phyloP scores from a whole-genome alignment of 2,888 invertebrate species.

The Drosophila pegasa region DNA sequence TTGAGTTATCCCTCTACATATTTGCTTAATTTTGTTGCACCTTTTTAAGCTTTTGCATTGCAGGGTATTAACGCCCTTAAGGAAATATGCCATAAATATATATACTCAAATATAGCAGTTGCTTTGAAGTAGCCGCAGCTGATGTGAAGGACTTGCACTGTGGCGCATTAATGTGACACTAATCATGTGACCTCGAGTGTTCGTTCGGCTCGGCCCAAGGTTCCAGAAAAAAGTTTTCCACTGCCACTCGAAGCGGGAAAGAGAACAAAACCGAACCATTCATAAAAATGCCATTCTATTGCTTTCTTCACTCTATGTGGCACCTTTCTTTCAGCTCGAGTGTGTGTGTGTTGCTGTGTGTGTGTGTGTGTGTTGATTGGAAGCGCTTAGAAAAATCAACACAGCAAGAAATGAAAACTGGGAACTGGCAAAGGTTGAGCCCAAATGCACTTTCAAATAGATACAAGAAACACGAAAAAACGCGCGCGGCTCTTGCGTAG shows the following conservation, averaged over 20 bases:
- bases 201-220: conserved; percentile 54
- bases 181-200: conserved; percentile 75
- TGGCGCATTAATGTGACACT: conserved; percentile 65
- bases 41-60: conserved; percentile 4
- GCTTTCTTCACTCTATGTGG: conserved; percentile 72
- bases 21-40: background rate
- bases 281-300: conserved; percentile 76
- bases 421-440: conserved; percentile 58
- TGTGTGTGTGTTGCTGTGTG: conserved; percentile 3
- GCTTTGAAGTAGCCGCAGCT: conserved; percentile 49
- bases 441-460: conserved; percentile 49
- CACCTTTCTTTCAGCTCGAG: conserved; percentile 59
- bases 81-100: conserved; percentile 48
- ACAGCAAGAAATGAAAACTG: conserved; percentile 51
- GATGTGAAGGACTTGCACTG: conserved; percentile 31
- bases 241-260: conserved; percentile 30
- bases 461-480: conserved; percentile 20
- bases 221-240: conserved; percentile 47
- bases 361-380: conserved; percentile 43
- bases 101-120: conserved; percentile 16
- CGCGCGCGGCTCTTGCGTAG: conserved; percentile 53
- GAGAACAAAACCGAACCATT: conserved; percentile 57
- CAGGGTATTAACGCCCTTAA: conserved; percentile 27
- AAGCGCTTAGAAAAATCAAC: conserved; percentile 68
- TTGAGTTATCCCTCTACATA: background rate